These are phyloP conservation scores for Aplodontia rufa DNA, from an alignment of 2,113 vertebrate species.

Conservation along the genomic window DNA sequence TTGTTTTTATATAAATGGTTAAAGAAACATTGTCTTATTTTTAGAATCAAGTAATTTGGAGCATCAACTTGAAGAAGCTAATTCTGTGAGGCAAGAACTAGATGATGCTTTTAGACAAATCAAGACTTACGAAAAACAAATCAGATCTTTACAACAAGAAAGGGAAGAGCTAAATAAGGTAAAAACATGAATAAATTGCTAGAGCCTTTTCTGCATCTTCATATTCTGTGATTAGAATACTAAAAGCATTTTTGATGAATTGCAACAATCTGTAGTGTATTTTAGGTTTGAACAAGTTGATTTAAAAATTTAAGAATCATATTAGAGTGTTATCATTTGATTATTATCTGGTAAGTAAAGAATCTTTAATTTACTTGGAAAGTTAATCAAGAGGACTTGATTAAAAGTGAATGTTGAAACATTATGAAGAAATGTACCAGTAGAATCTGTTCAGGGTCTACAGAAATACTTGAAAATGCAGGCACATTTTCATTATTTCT, in stretches of 20 bases:
- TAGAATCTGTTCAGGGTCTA: not conserved
- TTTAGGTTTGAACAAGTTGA: not conserved
- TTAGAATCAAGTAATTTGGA: conserved; percentile 93
- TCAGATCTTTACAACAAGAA: conserved; percentile 91
- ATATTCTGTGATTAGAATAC: conserved; percentile 30
- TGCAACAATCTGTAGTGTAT: not conserved
- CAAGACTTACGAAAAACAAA: conserved; percentile 94
- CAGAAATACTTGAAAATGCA: conserved; percentile 23
- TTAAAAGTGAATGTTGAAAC: conserved; percentile 46
- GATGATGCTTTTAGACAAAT: conserved; percentile 94
- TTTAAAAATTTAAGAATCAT: not conserved
- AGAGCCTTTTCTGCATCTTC: conserved; percentile 56
- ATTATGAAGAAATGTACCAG: not conserved
- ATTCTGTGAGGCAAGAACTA: conserved; percentile 88
- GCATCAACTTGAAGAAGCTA: conserved; percentile 93
- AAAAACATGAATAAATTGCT: conserved; percentile 62
- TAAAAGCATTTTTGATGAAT: conserved; percentile 39
- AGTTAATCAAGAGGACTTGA: not conserved
- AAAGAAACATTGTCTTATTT: conserved; percentile 58
- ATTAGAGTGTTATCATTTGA: conserved; percentile 25
- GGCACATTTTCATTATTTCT: conserved; percentile 34
- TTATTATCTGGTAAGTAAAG: conserved; percentile 15
- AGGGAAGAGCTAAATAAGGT: conserved; percentile 96
- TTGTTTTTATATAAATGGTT: not conserved
- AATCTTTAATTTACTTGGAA: conserved; percentile 34